These are phyloP conservation scores for Hemibagrus wyckioides DNA, from an alignment of 2,113 vertebrate species.

Conservation along the genomic window DNA sequence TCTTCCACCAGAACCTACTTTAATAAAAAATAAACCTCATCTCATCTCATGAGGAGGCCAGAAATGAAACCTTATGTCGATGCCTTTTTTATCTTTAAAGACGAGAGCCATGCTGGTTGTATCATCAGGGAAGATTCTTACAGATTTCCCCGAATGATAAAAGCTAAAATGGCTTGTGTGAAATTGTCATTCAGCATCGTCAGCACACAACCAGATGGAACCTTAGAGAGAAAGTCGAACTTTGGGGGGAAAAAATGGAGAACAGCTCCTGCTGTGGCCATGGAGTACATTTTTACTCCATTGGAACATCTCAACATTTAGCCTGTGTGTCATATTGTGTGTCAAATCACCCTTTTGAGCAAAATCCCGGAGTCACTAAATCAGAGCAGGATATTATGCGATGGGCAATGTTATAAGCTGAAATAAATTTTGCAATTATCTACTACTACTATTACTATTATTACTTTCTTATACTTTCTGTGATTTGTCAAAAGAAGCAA, in stretches of 20 bases:
- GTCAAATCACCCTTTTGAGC: neutral
- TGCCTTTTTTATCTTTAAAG: neutral
- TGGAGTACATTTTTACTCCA: neutral
- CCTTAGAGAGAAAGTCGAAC: neutral
- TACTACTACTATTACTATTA: too few species aligned
- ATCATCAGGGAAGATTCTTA: neutral
- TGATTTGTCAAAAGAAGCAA: neutral
- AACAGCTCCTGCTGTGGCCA: neutral
- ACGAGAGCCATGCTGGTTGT: neutral
- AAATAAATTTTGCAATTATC: neutral
- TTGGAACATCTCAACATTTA: neutral
- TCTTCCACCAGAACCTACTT: neutral
- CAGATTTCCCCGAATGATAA: slow-evolving; percentile 7
- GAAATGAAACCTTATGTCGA: neutral
- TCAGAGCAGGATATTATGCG: neutral
- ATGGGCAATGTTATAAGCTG: neutral
- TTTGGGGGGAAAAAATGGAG: neutral
- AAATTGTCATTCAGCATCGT: neutral
- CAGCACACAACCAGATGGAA: slow-evolving; percentile 20
- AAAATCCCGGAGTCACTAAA: neutral
- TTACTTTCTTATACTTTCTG: too few species aligned
- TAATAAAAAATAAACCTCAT: neutral
- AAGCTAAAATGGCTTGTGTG: slow-evolving; percentile 16
- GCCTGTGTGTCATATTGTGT: neutral
- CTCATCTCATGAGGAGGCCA: neutral